phyloP scores from a whole-genome alignment of 2,113 vertebrate species.

The Grus americana region DNA sequence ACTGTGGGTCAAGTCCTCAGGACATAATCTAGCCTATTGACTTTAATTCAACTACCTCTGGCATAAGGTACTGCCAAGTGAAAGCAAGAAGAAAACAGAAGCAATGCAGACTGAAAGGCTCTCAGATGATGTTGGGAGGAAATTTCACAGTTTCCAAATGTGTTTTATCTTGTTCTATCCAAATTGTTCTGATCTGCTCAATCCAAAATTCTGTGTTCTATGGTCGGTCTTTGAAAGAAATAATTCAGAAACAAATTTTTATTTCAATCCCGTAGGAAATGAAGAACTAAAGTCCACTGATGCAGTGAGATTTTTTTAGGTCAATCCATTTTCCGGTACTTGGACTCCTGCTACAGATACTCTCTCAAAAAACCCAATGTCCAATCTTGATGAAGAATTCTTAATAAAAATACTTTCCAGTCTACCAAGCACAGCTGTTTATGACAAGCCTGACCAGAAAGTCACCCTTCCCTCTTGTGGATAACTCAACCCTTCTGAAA shows the following conservation, averaged over 20 bases:
- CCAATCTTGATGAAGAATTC: background rate
- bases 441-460: background rate
- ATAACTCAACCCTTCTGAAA: background rate
- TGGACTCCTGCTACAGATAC: background rate
- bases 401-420: background rate
- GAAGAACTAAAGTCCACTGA: background rate
- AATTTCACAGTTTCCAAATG: background rate
- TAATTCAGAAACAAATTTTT: background rate
- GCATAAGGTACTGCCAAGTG: slow-evolving; percentile 25
- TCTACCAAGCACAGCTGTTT: background rate
- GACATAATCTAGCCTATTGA: slow-evolving; percentile 57
- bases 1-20: slow-evolving; percentile 40
- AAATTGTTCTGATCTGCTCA: background rate
- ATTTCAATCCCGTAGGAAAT: background rate
- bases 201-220: background rate
- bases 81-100: slow-evolving; percentile 3
- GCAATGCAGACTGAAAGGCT: background rate
- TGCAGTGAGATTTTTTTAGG: background rate
- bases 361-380: background rate
- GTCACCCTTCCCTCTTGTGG: background rate
- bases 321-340: background rate
- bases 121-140: background rate
- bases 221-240: background rate
- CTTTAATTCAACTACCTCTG: slow-evolving; percentile 25
- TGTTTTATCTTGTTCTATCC: background rate